Evolutionary conservation across 2,888 invertebrate genomes (phyloP), one percentile per base, ranked within the genome.

Genomic region (Noctua comes): DNA sequence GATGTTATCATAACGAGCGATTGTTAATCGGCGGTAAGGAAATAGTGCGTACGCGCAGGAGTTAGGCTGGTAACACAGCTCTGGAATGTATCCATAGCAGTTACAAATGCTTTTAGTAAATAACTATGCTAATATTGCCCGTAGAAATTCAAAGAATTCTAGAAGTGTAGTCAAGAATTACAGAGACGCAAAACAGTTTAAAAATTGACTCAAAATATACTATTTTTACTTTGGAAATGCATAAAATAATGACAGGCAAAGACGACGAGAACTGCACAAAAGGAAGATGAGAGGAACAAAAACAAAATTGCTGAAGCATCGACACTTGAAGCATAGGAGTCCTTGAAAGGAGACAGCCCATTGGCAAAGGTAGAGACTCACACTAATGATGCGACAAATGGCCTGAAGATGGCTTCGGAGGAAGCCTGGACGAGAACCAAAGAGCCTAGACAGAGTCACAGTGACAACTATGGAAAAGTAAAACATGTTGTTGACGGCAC

Each of bases 1-100:
- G 27, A 66, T 40, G 86, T 84, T 85, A 86, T 84, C 83, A 77
- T 18, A 54, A 40, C 65, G 62, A 7, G 48, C 83, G 82, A 82
- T 84, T 75, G 82, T 77, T 69, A 72, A 84, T 69, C 65, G 48
- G 48, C 66, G 40, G 11, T 81, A 57, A 72, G 69, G 78, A 77
- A 85, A 54, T 69, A 59, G 51, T 62, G 36, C 1, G 48, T 18
- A 46, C 43, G 8, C 27, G 54, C 6, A 54, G 54, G 36, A 51
- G 48, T 57, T 48, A 18, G 13, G 81, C 31, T 79, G 48, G 57
- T 27, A 59, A 81, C 81, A 80, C 4, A 7, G 1, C 21, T 73
- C 16, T 40, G 31, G 21, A 66, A 66, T 40, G 40, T 76, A 62
- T 48, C 71, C 51, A 24, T 51, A 21, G 36, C 7, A 73, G 36